Evolutionary conservation across 2,113 vertebrate species (phyloP), one percentile per base, ranked within the genome.

Genomic region (Canis aureus): DNA sequence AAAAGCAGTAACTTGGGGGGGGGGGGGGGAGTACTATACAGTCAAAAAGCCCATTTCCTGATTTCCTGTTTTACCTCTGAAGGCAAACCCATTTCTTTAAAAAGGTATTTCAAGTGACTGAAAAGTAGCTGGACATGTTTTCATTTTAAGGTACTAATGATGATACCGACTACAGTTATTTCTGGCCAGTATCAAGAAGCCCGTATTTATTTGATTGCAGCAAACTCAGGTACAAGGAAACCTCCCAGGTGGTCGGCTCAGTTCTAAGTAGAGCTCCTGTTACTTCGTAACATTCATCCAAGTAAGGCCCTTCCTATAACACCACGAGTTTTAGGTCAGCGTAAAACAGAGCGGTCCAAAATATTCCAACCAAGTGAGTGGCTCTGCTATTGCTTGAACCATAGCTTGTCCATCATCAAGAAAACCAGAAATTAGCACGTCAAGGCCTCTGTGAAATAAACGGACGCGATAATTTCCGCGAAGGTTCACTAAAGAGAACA

Each of bases 401-500:
- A 35, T 0, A 29, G 76, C 96, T 11, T 43, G 51, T 25, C 89
- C 27, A 53, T 59, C 51, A 13, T 17, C 92, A n/a, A 38, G 49
- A 91, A 91, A 67, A 53, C n/a, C 57, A 80, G 74, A 55, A 73
- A 80, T 69, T 27, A 80, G 73, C 96, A 94, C 88, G 80, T 57
- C 90, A 84, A 96, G 97, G 97, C 98, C 98, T 97, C 1, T 6
- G 16, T 64, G 76, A 79, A 90, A 94, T 57, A 82, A 89, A 97
- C 93, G 59, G 96, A 96, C 93, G 85, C 91, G 38, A 64, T 85
- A 11, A 71, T 93, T 62, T 73, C 96, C 91, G n/a, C 11, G 32
- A 60, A 95, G 95, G 59, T 19, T 62, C 86, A 27, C 60, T 12
- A 11, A 69, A 79, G 62, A 16, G 86, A 73, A 5, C 66, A 74